Evolutionary conservation across 2,888 invertebrate genomes (phyloP), one percentile per base, ranked within the genome.

Genomic region (Cyaniris semiargus): DNA sequence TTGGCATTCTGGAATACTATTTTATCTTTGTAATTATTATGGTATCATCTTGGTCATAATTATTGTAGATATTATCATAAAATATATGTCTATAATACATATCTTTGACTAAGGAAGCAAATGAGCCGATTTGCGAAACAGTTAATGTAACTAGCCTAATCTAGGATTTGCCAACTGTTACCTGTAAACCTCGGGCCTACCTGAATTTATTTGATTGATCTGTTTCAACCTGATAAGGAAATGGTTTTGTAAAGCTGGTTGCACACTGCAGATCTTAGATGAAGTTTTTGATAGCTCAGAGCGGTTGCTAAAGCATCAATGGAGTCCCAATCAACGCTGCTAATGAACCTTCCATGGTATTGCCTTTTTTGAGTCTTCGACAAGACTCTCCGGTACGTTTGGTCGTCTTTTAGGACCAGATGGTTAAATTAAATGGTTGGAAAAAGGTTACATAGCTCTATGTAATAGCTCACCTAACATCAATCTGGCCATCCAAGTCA

Each of bases 101-200:
- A 58, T 60, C 66, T 21, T 15, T 15, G 66, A 18, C 15, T 66
- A 31, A 18, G 44, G 70, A 70, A 60, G 66, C 18, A 34, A 60
- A 58, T 38, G 48, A 72, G 48, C 44, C 27, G 58, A 72, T 76
- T 76, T 76, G 72, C 76, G 72, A 76, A 76, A 76, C 71, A 56
- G 71, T 58, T 71, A 76, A 72, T 76, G 71, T 71, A 58, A 76
- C 72, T 13, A 66, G 27, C 66, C 66, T 38, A 72, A 71, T 72
- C 72, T 76, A 34, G 58, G 53, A 56, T 58, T 76, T n/a, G 56
- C 27, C 31, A 56, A 38, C 8, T 4, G 21, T 31, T 21, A 76
- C 56, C 70, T 58, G 76, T 56, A 70, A 72, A 56, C 44, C 53
- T 23, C 58, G n/a, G 58, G 56, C 21, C 58, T 72, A 70, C 58